Evolutionary conservation across 2,888 invertebrate genomes (phyloP), one percentile per base, ranked within the genome.

Genomic region (Ochropacha duplaris): DNA sequence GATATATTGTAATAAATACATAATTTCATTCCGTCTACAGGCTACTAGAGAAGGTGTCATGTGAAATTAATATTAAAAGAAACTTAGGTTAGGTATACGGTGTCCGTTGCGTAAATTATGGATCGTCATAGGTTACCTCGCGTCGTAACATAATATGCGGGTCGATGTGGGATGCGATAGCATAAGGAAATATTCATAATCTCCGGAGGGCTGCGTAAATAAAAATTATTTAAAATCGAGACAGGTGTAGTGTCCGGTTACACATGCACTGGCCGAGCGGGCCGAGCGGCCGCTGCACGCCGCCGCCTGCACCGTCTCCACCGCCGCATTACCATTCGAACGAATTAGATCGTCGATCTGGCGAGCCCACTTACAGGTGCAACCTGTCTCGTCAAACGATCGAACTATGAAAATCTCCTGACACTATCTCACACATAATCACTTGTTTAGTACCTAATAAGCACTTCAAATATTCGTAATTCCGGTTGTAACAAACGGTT

Each of bases 221-320:
- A 88, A 90, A 87, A 90, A 89, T 83, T 88, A 88, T 89, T 86
- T 86, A 77, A 82, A 86, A 84, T 78, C 73, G 75, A 74, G 92
- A 89, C 92, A 92, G 92, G 91, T 92, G 92, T 71, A 36, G 88
- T 78, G 80, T 91, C 86, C 75, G 84, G 90, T 91, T 91, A 88
- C 90, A 82, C 69, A 69, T 68, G 66, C 67, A 62, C 61, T 3
- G n/a, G 57, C 57, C 44, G 19, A 66, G 59, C 61, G 60, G 1
- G 39, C 44, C 19, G 44, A 16, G 44, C 44, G 19, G 16, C 16
- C 19, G 44, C n/a, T n/a, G n/a, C n/a, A n/a, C n/a, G n/a, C n/a
- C n/a, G n/a, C n/a, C n/a, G n/a, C n/a, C n/a, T n/a, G n/a, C n/a
- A 19, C 44, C 44, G 44, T 19, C 49, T 58, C 64, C 62, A 51